Evolutionary conservation across 2,888 invertebrate species (phyloP), one percentile per base, ranked within the genome.

Genomic region (Erpobdella octoculata): DNA sequence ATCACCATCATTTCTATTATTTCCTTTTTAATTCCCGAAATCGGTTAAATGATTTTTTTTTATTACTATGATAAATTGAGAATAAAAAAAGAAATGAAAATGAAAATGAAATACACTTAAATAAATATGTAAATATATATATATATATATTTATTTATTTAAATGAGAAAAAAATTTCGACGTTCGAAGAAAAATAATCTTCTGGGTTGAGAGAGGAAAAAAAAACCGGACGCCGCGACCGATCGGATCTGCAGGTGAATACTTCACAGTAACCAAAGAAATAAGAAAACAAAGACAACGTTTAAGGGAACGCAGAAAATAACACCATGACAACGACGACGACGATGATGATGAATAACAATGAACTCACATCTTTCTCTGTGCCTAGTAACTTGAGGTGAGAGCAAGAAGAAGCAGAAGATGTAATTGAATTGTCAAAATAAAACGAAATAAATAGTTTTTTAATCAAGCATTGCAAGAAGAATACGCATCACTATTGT

Each of bases 351-450:
- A 41, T 41, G 12, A n/a, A n/a, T 41, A 15, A 41, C 46, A 62
- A 8, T 62, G 18, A 28, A 62, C 76, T 77, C 75, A 77, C 76
- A 73, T 77, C 76, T 66, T 76, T 76, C 64, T 77, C 76, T 38
- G 76, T 76, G 71, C 76, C 76, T 71, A 77, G 75, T 58, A 77
- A 76, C 76, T 77, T 68, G 28, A 33, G 37, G 73, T 21, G 53
- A 21, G 28, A 25, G 53, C 35, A 28, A 70, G 21, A 59, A 41
- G 70, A 70, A 66, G 59, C 46, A 68, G 41, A 46, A 72, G n/a
- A 12, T 41, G n/a, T n/a, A n/a, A n/a, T n/a, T n/a, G n/a, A n/a
- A n/a, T n/a, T n/a, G n/a, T n/a, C n/a, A n/a, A n/a, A n/a, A n/a
- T n/a, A n/a, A n/a, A n/a, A n/a, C n/a, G n/a, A n/a, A n/a, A n/a